Conservation (phyloP, 2,113 vertebrate genomes). For the Forbesichthys papilliferus region DNA sequence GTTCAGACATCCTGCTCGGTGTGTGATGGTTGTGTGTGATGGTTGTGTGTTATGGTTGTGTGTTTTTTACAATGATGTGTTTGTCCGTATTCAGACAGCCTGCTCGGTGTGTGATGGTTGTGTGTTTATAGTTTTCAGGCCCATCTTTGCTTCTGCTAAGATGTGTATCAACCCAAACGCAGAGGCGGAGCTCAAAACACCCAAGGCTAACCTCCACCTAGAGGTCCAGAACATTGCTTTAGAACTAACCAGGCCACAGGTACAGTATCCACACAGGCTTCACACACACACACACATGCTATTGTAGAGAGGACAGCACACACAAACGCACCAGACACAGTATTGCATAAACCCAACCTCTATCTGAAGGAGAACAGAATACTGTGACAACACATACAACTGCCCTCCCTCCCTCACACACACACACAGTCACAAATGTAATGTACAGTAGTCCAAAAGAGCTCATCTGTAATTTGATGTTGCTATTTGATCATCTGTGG, state of each 20-base stretch:
- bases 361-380: no score
- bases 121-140: constrained; percentile 85
- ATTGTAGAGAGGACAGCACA: not conserved
- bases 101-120: not conserved
- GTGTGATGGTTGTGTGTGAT: not conserved
- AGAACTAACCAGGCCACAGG: constrained; percentile 93
- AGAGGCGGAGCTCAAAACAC: constrained; percentile 85
- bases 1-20: not conserved
- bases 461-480: no score
- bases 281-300: not conserved
- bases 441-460: not conserved
- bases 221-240: constrained; percentile 91
- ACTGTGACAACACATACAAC: no score
- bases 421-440: not conserved
- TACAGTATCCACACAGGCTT: constrained; percentile 41
- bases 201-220: constrained; percentile 85
- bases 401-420: no score
- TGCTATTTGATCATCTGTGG: no score
- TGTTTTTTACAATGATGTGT: not conserved
- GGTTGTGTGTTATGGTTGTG: not conserved
- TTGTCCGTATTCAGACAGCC: not conserved
- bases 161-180: constrained; percentile 89
- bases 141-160: constrained; percentile 91
- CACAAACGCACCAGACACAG: not conserved
- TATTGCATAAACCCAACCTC: not conserved